Base-by-base conservation (phyloP, 2,797 vertebrate genomes). In the Myotis vivesi region DNA sequence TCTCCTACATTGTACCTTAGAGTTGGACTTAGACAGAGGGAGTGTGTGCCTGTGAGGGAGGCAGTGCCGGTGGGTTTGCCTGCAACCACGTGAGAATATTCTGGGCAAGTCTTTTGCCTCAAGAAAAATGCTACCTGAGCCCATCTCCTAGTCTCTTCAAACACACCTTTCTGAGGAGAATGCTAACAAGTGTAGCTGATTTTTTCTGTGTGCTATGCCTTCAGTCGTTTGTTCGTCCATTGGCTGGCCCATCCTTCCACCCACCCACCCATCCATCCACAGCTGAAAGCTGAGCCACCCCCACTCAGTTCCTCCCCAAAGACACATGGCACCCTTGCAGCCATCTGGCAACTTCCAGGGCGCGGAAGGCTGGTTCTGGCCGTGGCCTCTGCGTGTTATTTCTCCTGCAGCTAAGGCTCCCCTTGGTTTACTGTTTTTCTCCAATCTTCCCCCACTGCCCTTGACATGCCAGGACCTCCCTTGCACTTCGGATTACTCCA, bases 31-130 rank as follows among this genome's bases (percentile, higher is more conserved):
- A 41, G 46, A 11, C 62, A 49, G 51, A 38, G 33, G 17, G 5
- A 62, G 36, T 1, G 0, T 22, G 3, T 25, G 41, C 15, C 20
- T 23, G 13, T 0, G 0, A 19, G 30, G n/a, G 16, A 77, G 81
- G 19, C 53, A 2, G 1, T 38, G 51, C 20, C 1, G 51, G 5
- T 1, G 10, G 10, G 25, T 59, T 76, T 69, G 76, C 41, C 59
- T 59, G 22, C 0, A 17, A 28, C 49, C 2, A 0, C 0, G 0
- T 12, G 69, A 75, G 69, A 49, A 49, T 53, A 6, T 73, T 55
- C 33, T 7, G 38, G 44, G 38, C 16, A 8, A 44, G n/a, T 72
- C 4, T 0, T 73, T 46, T 30, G 51, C 82, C 12, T 38, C 17
- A 0, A 0, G 20, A 53, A 64, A 87, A 38, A 16, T 1, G 0